These are phyloP conservation scores for Tangara arthus DNA, from an alignment of 2,797 vertebrate genomes.

Conservation along the genomic window DNA sequence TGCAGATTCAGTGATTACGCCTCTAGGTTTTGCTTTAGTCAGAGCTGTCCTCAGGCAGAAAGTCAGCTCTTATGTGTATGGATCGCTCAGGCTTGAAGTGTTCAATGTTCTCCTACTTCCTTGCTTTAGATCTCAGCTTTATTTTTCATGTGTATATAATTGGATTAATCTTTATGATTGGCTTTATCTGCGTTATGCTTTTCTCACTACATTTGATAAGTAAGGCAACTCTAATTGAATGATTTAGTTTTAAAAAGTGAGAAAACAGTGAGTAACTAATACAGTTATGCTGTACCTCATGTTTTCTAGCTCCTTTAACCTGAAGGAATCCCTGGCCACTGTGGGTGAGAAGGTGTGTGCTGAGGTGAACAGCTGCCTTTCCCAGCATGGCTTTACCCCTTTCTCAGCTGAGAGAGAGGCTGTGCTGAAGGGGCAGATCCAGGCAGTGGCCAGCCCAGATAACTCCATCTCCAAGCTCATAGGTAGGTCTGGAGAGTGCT, in stretches of 20 bases:
- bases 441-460: slow-evolving; percentile 76
- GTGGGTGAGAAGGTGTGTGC: slow-evolving; percentile 87
- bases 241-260: not conserved
- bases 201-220: not conserved
- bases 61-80: not conserved
- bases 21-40: not conserved
- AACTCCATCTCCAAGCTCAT: slow-evolving; percentile 89
- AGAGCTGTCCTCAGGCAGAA: not conserved
- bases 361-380: slow-evolving; percentile 84
- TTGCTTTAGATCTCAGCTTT: not conserved
- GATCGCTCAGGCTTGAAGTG: not conserved
- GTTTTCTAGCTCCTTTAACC: slow-evolving; percentile 79
- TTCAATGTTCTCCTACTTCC: not conserved
- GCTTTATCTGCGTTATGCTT: not conserved
- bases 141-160: not conserved
- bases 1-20: not conserved
- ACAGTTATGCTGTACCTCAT: not conserved
- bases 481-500: slow-evolving; percentile 73
- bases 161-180: not conserved
- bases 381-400: slow-evolving; percentile 82
- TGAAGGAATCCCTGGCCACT: slow-evolving; percentile 81
- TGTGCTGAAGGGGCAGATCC: slow-evolving; percentile 88
- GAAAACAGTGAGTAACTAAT: not conserved
- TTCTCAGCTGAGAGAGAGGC: slow-evolving; percentile 78
- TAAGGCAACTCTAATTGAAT: not conserved